phyloP scores from a whole-genome alignment of 1,140 invertebrate species.

The Calycopis cecrops region DNA sequence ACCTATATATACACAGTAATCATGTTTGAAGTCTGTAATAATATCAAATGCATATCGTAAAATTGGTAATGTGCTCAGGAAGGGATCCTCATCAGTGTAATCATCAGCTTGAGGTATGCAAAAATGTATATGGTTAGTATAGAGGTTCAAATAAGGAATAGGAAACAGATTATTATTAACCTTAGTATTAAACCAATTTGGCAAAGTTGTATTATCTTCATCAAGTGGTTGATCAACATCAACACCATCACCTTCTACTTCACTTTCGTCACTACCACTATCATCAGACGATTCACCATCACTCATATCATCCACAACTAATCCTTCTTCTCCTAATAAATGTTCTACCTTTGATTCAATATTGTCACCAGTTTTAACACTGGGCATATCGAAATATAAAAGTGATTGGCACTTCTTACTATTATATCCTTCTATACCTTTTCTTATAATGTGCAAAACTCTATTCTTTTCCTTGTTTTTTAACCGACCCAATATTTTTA shows the following conservation, averaged over 20 bases:
- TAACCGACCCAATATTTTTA: constrained; percentile 79
- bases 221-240: constrained; percentile 30
- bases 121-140: constrained; percentile 79
- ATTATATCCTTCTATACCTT: constrained; percentile 79
- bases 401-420: constrained; percentile 75
- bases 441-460: constrained; percentile 76
- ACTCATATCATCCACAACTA: neutral
- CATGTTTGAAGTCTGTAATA: constrained; percentile 61
- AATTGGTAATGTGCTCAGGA: constrained; percentile 78
- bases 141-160: constrained; percentile 80
- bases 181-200: constrained; percentile 80
- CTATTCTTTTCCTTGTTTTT: constrained; percentile 72
- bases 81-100: constrained; percentile 76
- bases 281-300: neutral
- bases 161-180: constrained; percentile 78
- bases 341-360: constrained; percentile 23
- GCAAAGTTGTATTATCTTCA: constrained; percentile 50
- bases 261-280: neutral
- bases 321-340: neutral
- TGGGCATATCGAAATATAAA: constrained; percentile 70
- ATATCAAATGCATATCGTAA: constrained; percentile 81
- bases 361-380: constrained; percentile 25
- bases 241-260: constrained; percentile 17
- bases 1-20: constrained; percentile 57
- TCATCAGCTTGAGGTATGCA: constrained; percentile 85